Conservation (phyloP, 2,113 vertebrate species). For the Sula dactylatra region DNA sequence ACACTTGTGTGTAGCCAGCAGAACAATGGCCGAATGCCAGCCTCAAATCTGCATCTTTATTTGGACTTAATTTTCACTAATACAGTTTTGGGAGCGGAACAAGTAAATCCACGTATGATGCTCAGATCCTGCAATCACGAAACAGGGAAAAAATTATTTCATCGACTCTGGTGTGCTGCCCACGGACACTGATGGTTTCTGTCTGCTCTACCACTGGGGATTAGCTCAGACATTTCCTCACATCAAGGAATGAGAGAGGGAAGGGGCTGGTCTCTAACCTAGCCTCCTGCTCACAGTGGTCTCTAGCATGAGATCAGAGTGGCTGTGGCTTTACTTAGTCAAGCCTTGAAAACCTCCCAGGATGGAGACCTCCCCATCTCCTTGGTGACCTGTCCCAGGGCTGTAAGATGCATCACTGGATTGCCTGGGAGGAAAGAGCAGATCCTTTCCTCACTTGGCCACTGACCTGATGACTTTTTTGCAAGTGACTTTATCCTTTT, state of each 20-base stretch:
- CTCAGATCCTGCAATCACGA: neutral
- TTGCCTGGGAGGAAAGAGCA: neutral
- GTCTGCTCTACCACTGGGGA: neutral
- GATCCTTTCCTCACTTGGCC: neutral
- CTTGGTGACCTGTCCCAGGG: neutral
- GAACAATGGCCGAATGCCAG: neutral
- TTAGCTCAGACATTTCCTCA: neutral
- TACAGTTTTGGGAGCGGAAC: neutral
- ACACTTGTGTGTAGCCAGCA: neutral
- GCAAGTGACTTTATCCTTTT: neutral
- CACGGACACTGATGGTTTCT: neutral
- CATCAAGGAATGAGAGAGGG: neutral
- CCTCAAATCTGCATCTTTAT: neutral
- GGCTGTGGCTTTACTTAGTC: neutral
- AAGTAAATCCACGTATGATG: accelerated
- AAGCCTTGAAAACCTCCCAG: neutral
- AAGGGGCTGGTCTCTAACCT: neutral
- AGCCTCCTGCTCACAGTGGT: neutral
- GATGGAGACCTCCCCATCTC: neutral
- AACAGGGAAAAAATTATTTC: neutral
- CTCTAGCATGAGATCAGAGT: neutral
- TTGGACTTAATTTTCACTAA: neutral
- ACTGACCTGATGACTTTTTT: neutral
- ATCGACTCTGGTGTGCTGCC: neutral
- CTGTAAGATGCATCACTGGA: neutral